A percentile compares a stretch with the other conserved stretches of the same genome.
phyloP scores from a whole-genome alignment of 2,113 vertebrate genomes.

The Fregata magnificens region DNA sequence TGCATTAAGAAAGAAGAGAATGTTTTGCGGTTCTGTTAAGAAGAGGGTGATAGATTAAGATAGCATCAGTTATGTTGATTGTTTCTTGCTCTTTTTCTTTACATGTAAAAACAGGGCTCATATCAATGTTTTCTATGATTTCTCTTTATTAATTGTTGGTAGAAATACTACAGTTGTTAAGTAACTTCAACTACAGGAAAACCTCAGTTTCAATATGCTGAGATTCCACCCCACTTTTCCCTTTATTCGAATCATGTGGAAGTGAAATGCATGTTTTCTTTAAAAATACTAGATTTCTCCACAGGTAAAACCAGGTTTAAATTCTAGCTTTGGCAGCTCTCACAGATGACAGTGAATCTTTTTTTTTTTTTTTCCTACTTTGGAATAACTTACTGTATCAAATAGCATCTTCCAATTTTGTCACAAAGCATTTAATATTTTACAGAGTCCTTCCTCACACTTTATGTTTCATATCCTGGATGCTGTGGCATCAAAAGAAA shows the following conservation, averaged over 20 bases:
- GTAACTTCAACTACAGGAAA: not conserved
- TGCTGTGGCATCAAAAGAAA: not conserved
- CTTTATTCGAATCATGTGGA: not conserved
- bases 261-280: not conserved
- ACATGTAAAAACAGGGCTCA: not conserved
- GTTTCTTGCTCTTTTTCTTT: not conserved
- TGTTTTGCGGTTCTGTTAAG: not conserved
- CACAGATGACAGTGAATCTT: not conserved
- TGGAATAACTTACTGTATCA: not conserved
- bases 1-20: not conserved
- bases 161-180: not conserved
- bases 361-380: not conserved
- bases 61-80: not conserved
- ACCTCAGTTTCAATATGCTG: not conserved
- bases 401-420: not conserved
- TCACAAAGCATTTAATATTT: not conserved
- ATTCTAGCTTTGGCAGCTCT: not conserved
- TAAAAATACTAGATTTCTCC: not conserved
- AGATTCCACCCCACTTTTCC: not conserved
- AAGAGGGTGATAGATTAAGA: not conserved
- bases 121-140: not conserved
- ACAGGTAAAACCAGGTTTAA: not conserved
- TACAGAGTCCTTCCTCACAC: not conserved
- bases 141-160: not conserved
- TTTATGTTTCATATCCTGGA: not conserved